These are phyloP conservation scores for Drosophila sp. DNA, from an alignment of 1,140 invertebrate genomes.

Conservation along the genomic window DNA sequence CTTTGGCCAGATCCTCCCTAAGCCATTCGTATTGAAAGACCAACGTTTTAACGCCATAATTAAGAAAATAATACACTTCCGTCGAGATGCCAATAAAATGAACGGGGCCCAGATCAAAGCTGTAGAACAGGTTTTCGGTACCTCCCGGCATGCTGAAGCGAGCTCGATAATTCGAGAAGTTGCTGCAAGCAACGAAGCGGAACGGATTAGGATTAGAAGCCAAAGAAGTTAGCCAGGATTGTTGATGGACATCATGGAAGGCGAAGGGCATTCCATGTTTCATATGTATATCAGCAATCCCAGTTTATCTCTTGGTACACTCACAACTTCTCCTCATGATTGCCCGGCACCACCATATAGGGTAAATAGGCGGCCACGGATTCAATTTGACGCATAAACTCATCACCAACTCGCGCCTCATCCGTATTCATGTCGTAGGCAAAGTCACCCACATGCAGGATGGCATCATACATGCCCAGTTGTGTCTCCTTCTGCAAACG, in stretches of 20 bases:
- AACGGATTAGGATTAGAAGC: constrained; percentile 1
- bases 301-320: constrained; percentile 67
- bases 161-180: constrained; percentile 93
- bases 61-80: constrained; percentile 96
- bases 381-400: constrained; percentile 96
- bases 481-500: constrained; percentile 92
- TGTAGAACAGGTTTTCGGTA: constrained; percentile 92
- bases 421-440: constrained; percentile 97
- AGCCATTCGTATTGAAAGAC: constrained; percentile 96
- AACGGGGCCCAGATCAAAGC: constrained; percentile 95
- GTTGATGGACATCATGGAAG: background rate
- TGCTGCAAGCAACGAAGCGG: constrained; percentile 85
- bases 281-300: background rate
- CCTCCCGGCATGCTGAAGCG: constrained; percentile 95
- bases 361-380: constrained; percentile 93
- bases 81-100: constrained; percentile 97
- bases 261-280: too few species aligned
- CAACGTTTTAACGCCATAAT: constrained; percentile 93
- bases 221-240: background rate
- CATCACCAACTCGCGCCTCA: constrained; percentile 91
- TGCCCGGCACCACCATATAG: constrained; percentile 96
- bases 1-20: constrained; percentile 89
- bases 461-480: constrained; percentile 91
- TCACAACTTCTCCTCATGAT: constrained; percentile 94
- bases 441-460: constrained; percentile 97